Evolutionary conservation across 2,888 invertebrate species (phyloP).

Genomic region (Phania funesta): DNA sequence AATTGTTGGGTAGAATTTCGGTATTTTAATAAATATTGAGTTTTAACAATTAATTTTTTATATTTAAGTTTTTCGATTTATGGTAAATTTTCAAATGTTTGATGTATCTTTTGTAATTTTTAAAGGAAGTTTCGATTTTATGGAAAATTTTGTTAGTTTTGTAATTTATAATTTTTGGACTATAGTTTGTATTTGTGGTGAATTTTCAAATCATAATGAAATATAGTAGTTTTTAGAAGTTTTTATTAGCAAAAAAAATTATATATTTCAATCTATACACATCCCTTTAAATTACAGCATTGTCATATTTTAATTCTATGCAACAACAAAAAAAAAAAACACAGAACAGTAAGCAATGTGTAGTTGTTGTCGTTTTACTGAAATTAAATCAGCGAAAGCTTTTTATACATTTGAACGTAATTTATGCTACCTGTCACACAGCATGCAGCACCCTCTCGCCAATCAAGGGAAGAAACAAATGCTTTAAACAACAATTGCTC

Average conservation of each 20-base stretch:
- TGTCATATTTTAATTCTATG: not conserved
- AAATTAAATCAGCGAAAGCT: not conserved
- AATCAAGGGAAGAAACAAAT: not conserved
- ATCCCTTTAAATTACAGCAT: not conserved
- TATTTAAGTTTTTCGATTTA: too few relatives aligned
- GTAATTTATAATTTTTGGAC: too few relatives aligned
- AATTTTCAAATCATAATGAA: too few relatives aligned
- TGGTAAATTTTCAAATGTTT: too few relatives aligned
- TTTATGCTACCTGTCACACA: not conserved
- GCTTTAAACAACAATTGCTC: conserved; percentile 13
- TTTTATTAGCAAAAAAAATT: not conserved
- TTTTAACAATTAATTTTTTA: too few relatives aligned
- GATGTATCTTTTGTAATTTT: too few relatives aligned
- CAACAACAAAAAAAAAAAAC: not conserved
- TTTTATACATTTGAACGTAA: not conserved
- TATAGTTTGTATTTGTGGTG: too few relatives aligned
- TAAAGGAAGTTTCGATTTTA: too few relatives aligned
- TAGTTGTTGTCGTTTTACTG: not conserved
- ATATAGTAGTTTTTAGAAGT: too few relatives aligned
- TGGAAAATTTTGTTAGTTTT: too few relatives aligned
- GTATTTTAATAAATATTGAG: too few relatives aligned
- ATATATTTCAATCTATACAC: not conserved
- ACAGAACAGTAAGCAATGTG: not conserved
- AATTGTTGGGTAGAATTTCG: too few relatives aligned
- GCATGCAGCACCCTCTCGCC: not conserved